Evolutionary conservation across 2,888 invertebrate genomes (phyloP), one percentile per base, ranked within the genome.

Genomic region (Melieria crassipennis): DNA sequence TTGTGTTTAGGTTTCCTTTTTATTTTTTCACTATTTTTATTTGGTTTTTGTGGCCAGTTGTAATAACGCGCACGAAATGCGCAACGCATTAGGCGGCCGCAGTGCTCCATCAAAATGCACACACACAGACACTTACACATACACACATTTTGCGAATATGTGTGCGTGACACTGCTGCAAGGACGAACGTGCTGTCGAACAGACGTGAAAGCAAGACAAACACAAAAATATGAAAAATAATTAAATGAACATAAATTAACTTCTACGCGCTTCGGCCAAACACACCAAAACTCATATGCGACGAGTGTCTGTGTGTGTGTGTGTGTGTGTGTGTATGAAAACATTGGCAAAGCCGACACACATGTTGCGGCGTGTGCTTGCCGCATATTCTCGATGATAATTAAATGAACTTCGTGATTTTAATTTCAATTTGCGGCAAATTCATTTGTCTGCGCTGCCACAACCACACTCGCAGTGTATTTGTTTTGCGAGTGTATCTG

Each of bases 401-500:
- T 65, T 65, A 65, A 65, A 65, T 65, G 46, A 13, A 43, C 45
- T 56, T 56, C 57, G 56, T 65, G 65, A 65, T 56, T 65, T 56
- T 65, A 65, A 65, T 65, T 65, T 65, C 65, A 56, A 65, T 65
- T 65, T 65, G 64, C 46, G 57, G 56, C 16, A 45, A 10, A n/a
- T 7, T 13, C 13, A n/a, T 3, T 56, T n/a, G 9, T 56, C 7
- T 56, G 4, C 11, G 11, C 11, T 52, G 7, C 13, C 52, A 13
- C 52, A 52, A 11, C 13, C 52, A 52, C 52, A 52, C 10, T 5
- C 52, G 13, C 7, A 52, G 7, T 30, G 30, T 30, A 30, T 30
- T 30, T 30, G 30, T 30, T 30, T 30, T 30, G 30, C 30, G 30
- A 3, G 30, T 30, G 30, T 30, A 30, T 30, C 2, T 2, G 30